Evolutionary conservation across 1,140 invertebrate species (phyloP).

Genomic region (Neotoxoptera formosana): DNA sequence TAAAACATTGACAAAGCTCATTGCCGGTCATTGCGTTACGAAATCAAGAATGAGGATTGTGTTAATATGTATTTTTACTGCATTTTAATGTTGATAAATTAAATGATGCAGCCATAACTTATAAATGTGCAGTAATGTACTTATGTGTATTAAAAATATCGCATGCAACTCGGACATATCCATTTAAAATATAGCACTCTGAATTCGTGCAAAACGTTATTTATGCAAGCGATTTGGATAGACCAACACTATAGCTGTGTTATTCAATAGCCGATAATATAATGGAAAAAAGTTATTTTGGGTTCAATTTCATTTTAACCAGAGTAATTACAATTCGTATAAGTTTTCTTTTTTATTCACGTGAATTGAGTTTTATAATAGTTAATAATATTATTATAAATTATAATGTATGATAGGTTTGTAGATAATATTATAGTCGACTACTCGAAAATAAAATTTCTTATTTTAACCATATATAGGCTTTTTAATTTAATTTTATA

Average conservation of each 20-base stretch:
- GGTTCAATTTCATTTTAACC: not conserved
- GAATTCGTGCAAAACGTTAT: slow-evolving; percentile 18
- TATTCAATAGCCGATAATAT: not conserved
- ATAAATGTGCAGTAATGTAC: not conserved
- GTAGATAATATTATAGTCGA: not conserved
- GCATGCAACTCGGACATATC: not conserved
- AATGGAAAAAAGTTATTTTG: not conserved
- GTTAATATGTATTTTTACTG: not conserved
- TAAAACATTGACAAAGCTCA: not conserved
- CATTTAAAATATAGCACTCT: not conserved
- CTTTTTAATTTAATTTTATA: too few relatives aligned
- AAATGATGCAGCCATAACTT: not conserved
- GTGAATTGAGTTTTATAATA: not conserved
- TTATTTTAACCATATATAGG: too few relatives aligned
- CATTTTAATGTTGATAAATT: not conserved
- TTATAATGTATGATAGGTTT: not conserved
- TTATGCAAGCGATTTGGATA: not conserved
- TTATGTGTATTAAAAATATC: not conserved
- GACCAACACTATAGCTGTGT: not conserved
- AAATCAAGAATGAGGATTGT: not conserved
- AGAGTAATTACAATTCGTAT: not conserved
- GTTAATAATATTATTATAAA: not conserved
- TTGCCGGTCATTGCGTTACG: not conserved
- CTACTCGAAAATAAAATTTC: too few relatives aligned
- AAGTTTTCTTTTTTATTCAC: not conserved